phyloP scores from a whole-genome alignment of 1,140 invertebrate species.

The Linepithema humile region DNA sequence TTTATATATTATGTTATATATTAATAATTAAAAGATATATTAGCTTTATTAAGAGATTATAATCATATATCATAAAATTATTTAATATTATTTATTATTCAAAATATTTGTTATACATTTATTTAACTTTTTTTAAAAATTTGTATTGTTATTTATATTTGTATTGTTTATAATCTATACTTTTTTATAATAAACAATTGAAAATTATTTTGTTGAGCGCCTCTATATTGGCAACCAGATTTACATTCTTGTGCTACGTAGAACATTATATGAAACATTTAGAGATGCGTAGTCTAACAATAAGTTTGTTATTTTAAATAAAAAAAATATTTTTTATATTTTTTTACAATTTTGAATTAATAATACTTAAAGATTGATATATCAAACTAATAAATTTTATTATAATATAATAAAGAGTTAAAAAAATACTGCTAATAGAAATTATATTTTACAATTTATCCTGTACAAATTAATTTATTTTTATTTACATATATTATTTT shows the following conservation, averaged over 20 bases:
- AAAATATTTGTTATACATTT: background rate
- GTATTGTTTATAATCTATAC: background rate
- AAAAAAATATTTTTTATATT: background rate
- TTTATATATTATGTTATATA: background rate
- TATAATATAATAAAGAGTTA: no score
- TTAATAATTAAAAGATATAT: background rate
- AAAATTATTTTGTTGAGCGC: background rate
- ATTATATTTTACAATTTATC: no score
- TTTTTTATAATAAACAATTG: background rate
- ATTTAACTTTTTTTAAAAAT: background rate
- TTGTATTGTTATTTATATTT: no score
- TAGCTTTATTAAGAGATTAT: background rate
- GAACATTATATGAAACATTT: background rate
- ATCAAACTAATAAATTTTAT: no score
- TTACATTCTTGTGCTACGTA: background rate
- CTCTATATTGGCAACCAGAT: no score
- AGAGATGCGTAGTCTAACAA: background rate
- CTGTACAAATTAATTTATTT: no score
- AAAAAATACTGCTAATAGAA: no score
- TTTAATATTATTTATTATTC: background rate
- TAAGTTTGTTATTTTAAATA: background rate
- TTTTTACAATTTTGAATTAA: no score
- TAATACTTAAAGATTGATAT: no score
- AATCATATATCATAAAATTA: background rate
- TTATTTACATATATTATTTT: no score